phyloP scores from a whole-genome alignment of 2,113 vertebrate species.

The Eira barbara region DNA sequence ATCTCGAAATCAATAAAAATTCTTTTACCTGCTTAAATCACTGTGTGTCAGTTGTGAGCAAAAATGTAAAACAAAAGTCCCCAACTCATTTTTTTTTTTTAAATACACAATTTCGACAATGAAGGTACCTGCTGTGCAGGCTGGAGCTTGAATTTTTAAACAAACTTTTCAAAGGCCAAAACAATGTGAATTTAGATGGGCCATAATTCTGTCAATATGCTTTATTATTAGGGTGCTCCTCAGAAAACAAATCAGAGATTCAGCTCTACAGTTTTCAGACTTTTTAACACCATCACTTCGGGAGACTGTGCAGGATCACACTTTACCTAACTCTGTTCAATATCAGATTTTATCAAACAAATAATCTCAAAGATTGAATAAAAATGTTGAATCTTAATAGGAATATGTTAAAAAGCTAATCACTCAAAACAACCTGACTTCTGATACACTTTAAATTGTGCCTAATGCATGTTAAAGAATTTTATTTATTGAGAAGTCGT shows the following conservation, averaged over 20 bases:
- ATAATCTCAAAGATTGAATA: neutral
- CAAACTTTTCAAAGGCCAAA: constrained; percentile 62
- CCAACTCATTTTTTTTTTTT: neutral
- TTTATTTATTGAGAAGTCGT: neutral
- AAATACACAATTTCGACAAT: constrained; percentile 51
- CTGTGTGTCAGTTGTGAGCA: constrained; percentile 61
- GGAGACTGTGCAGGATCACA: neutral
- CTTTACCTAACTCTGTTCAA: neutral
- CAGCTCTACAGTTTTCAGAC: constrained; percentile 2
- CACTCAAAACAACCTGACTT: neutral
- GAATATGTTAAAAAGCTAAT: constrained; percentile 24
- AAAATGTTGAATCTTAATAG: constrained; percentile 22
- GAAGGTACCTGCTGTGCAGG: constrained; percentile 4
- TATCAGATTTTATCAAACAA: constrained; percentile 41
- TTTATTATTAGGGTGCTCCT: constrained; percentile 66
- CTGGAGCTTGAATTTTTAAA: constrained; percentile 67
- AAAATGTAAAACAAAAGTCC: constrained; percentile 49
- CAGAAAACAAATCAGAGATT: constrained; percentile 61
- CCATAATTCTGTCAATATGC: constrained; percentile 59
- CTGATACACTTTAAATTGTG: constrained; percentile 34
- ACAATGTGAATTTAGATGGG: constrained; percentile 59
- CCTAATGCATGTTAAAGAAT: neutral
- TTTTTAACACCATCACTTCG: constrained; percentile 20
- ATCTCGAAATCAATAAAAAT: constrained; percentile 57
- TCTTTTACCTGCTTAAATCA: constrained; percentile 71